These are phyloP conservation scores for Dryas iulia DNA, from an alignment of 1,140 invertebrate species.

Conservation along the genomic window DNA sequence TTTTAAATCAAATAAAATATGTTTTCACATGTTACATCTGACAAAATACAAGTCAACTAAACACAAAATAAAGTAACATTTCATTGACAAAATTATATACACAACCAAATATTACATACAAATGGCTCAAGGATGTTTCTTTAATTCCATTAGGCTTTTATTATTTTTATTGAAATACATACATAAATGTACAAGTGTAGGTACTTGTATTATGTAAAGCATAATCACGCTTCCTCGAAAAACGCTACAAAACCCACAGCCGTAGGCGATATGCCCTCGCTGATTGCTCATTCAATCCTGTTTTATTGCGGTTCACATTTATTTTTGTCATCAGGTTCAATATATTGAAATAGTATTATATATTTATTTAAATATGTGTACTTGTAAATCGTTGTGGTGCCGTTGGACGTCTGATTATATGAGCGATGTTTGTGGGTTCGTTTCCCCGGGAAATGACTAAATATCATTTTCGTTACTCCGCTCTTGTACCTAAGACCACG, in stretches of 20 bases:
- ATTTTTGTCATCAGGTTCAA: neutral
- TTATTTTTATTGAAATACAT: neutral
- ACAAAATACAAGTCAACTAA: too few relatives aligned
- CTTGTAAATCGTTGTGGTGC: too few relatives aligned
- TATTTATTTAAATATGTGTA: neutral
- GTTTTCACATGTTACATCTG: too few relatives aligned
- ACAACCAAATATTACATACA: neutral
- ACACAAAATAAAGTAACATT: too few relatives aligned
- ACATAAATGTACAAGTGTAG: neutral
- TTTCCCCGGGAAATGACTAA: too few relatives aligned
- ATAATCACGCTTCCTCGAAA: neutral
- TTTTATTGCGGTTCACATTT: neutral
- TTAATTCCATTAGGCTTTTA: neutral
- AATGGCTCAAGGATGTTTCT: neutral
- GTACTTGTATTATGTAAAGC: neutral
- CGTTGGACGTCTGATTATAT: too few relatives aligned
- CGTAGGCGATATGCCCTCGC: neutral
- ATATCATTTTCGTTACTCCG: too few relatives aligned
- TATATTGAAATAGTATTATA: neutral
- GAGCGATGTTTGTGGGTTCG: too few relatives aligned
- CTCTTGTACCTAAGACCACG: too few relatives aligned
- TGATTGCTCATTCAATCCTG: neutral
- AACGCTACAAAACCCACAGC: neutral
- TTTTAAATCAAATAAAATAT: too few relatives aligned
- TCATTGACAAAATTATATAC: too few relatives aligned